A percentile compares a stretch with the other conserved stretches of the same genome.
Conservation (phyloP, 2,797 vertebrate genomes). For the Oryzias dopingdopingensis region DNA sequence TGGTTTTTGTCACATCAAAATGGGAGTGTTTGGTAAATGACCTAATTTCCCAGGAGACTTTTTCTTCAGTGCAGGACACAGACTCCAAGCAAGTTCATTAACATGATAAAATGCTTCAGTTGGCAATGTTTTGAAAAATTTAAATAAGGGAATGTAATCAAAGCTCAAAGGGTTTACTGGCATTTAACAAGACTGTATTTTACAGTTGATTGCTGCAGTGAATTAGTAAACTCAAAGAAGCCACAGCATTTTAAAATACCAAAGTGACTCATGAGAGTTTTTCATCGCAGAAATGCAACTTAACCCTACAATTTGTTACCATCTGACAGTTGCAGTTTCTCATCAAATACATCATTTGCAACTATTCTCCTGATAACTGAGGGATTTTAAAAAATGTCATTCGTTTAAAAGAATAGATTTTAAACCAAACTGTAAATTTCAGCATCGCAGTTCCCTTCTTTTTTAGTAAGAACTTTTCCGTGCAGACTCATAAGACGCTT, state of each 20-base stretch:
- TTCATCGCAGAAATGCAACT: slow-evolving; percentile 29
- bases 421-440: neutral
- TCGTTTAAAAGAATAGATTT: neutral
- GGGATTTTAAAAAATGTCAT: neutral
- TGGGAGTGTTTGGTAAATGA: slow-evolving; percentile 4
- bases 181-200: slow-evolving; percentile 61
- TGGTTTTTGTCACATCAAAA: slow-evolving; percentile 6
- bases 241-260: slow-evolving; percentile 36
- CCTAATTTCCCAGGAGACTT: neutral
- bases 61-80: slow-evolving; percentile 13
- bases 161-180: slow-evolving; percentile 56
- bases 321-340: slow-evolving; percentile 1
- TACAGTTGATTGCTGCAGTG: slow-evolving; percentile 54
- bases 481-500: too few relatives aligned
- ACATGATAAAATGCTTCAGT: slow-evolving; percentile 53
- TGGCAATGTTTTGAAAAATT: slow-evolving; percentile 41
- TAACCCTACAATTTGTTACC: slow-evolving; percentile 12
- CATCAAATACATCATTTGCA: too few relatives aligned
- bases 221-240: slow-evolving; percentile 50
- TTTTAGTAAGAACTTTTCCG: neutral
- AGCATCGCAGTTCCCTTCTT: neutral
- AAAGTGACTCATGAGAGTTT: slow-evolving; percentile 32
- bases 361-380: too few relatives aligned
- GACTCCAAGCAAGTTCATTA: slow-evolving; percentile 51
- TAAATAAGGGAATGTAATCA: slow-evolving; percentile 29